Evolutionary conservation across 2,113 vertebrate genomes (phyloP).

Genomic region (Dasyprocta punctata): DNA sequence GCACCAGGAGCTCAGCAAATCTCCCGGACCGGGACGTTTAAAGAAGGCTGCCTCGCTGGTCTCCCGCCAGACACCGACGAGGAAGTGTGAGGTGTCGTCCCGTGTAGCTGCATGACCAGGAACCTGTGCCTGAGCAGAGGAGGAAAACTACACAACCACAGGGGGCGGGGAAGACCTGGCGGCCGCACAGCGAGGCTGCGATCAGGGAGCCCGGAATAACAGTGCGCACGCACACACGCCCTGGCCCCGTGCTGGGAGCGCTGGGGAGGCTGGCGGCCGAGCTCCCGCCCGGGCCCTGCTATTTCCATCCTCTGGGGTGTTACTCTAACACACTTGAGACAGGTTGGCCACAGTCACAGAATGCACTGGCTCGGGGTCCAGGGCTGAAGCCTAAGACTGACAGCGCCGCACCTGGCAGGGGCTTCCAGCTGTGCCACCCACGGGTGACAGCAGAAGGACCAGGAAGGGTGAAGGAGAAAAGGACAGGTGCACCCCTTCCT

Average conservation of each 20-base stretch:
- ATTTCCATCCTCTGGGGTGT: not conserved
- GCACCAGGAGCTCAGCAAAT: not conserved
- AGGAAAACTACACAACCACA: not conserved
- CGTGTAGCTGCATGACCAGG: not conserved
- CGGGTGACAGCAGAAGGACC: not conserved
- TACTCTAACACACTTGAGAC: not conserved
- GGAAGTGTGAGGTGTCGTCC: not conserved
- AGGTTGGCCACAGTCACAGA: not conserved
- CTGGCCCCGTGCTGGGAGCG: not conserved
- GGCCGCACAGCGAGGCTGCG: not conserved
- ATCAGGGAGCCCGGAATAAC: not conserved
- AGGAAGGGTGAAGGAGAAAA: not conserved
- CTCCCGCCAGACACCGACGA: not conserved
- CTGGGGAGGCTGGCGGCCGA: not conserved
- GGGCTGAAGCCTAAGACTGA: not conserved
- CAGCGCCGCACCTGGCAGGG: not conserved
- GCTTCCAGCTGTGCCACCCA: not conserved
- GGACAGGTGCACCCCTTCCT: no score
- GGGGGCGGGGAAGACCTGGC: not conserved
- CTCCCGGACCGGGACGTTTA: not conserved
- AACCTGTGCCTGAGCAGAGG: not conserved
- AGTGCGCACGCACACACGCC: fast-evolving
- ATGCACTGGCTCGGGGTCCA: not conserved
- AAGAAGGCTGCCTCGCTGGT: not conserved
- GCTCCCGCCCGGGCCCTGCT: not conserved